Evolutionary conservation across 1,140 invertebrate genomes (phyloP).

Genomic region (Fragariocoptes setiger): DNA sequence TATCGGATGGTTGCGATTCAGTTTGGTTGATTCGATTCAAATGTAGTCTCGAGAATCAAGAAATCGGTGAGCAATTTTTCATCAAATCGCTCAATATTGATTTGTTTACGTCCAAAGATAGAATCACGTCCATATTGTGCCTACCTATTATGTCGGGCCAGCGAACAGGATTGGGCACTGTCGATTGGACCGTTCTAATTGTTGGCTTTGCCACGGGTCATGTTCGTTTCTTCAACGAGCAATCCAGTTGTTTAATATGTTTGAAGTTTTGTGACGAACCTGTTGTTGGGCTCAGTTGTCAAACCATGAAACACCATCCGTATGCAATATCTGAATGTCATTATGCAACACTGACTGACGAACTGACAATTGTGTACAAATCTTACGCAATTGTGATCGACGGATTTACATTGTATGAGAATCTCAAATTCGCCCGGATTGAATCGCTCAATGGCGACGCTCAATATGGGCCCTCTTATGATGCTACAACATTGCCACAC

Average conservation of each 20-base stretch:
- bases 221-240: conserved; percentile 58
- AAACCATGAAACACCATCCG: conserved; percentile 29
- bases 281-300: conserved; percentile 43
- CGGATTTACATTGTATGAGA: conserved; percentile 48
- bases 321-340: conserved; percentile 17
- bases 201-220: conserved; percentile 52
- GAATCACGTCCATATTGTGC: conserved; percentile 23
- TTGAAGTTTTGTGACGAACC: conserved; percentile 52
- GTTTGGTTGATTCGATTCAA: conserved; percentile 23
- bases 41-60: not conserved
- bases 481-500: conserved; percentile 17
- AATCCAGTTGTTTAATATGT: conserved; percentile 38
- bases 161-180: conserved; percentile 19
- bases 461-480: conserved; percentile 7
- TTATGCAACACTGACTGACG: conserved; percentile 26
- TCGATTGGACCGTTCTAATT: conserved; percentile 71
- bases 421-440: conserved; percentile 32
- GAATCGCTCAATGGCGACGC: conserved; percentile 32
- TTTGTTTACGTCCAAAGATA: conserved; percentile 17
- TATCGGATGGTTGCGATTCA: conserved; percentile 29
- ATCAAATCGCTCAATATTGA: conserved; percentile 4
- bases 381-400: conserved; percentile 41
- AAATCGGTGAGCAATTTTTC: not conserved
- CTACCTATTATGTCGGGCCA: conserved; percentile 31
- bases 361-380: conserved; percentile 45